A percentile compares a stretch with the other conserved stretches of the same genome.
Conservation (phyloP, 2,888 invertebrate genomes). For the Drosophila greeni region DNA sequence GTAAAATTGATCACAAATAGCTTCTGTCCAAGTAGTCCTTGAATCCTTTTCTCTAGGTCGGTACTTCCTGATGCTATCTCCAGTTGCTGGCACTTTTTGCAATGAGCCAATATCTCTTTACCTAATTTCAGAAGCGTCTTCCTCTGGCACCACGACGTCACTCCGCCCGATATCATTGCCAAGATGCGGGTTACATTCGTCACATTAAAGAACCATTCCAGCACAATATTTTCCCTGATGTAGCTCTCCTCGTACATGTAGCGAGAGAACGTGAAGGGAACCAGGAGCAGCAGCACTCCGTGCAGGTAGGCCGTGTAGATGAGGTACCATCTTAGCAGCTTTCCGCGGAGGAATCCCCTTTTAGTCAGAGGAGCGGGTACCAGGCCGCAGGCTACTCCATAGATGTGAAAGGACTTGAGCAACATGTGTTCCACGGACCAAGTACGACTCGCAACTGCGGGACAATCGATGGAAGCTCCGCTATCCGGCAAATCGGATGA, state of each 20-base stretch:
- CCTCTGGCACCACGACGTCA: slow-evolving; percentile 21
- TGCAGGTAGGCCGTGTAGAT: slow-evolving; percentile 22
- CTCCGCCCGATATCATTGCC: slow-evolving; percentile 24
- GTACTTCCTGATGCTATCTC: neutral
- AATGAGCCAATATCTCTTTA: slow-evolving; percentile 7
- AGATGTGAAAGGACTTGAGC: slow-evolving; percentile 15
- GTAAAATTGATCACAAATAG: slow-evolving; percentile 3
- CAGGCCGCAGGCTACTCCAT: slow-evolving; percentile 6
- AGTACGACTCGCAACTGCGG: slow-evolving; percentile 9
- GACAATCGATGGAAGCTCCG: slow-evolving; percentile 5
- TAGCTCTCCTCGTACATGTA: slow-evolving; percentile 26
- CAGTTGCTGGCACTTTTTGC: slow-evolving; percentile 2
- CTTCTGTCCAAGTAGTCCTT: slow-evolving; percentile 5
- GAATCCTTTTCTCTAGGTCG: neutral
- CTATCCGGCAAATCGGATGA: slow-evolving; percentile 18
- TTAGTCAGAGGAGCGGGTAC: slow-evolving; percentile 13
- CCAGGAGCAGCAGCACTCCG: slow-evolving; percentile 2
- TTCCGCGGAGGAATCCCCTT: neutral
- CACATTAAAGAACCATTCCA: slow-evolving; percentile 9
- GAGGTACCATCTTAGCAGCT: slow-evolving; percentile 5
- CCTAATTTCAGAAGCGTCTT: slow-evolving; percentile 9
- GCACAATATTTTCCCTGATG: slow-evolving; percentile 17
- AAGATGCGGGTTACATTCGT: slow-evolving; percentile 19
- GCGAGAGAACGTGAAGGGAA: slow-evolving; percentile 19
- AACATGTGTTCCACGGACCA: slow-evolving; percentile 12